Percentiles rank a stretch among this genome's conserved stretches.
Conservation (phyloP, 2,797 vertebrate species). For the Trachurus trachurus region DNA sequence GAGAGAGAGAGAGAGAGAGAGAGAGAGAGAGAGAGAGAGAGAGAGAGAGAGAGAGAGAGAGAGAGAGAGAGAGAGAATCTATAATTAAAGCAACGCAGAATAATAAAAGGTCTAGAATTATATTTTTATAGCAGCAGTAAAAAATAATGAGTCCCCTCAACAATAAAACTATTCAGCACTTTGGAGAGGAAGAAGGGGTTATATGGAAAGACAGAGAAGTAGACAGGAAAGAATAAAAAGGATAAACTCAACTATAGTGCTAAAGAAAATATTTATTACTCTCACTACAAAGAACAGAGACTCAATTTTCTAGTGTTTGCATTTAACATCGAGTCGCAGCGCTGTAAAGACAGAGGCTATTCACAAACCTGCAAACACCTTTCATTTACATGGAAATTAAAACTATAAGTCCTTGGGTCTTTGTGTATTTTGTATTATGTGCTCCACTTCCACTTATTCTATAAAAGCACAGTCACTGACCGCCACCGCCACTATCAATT, state of each 20-base stretch:
- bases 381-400: slow-evolving; percentile 14
- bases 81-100: slow-evolving; percentile 48
- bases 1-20: background rate
- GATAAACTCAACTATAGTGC: slow-evolving; percentile 4
- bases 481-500: background rate
- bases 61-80: background rate
- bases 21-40: background rate
- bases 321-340: background rate
- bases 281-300: slow-evolving; percentile 19
- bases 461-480: background rate
- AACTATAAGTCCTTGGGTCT: background rate
- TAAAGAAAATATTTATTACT: slow-evolving; percentile 25
- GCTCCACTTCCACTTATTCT: slow-evolving; percentile 11
- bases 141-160: slow-evolving; percentile 46
- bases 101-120: slow-evolving; percentile 39
- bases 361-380: slow-evolving; percentile 13
- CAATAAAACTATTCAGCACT: slow-evolving; percentile 34
- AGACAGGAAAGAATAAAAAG: slow-evolving; percentile 39
- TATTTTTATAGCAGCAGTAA: slow-evolving; percentile 48
- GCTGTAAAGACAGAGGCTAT: background rate
- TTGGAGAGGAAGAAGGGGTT: slow-evolving; percentile 11
- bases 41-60: slow-evolving; percentile 16
- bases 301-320: slow-evolving; percentile 5
- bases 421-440: slow-evolving; percentile 4
- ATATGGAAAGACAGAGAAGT: slow-evolving; percentile 14